These are phyloP conservation scores for Ageneiosus marmoratus DNA, from an alignment of 2,113 vertebrate genomes.

Conservation along the genomic window DNA sequence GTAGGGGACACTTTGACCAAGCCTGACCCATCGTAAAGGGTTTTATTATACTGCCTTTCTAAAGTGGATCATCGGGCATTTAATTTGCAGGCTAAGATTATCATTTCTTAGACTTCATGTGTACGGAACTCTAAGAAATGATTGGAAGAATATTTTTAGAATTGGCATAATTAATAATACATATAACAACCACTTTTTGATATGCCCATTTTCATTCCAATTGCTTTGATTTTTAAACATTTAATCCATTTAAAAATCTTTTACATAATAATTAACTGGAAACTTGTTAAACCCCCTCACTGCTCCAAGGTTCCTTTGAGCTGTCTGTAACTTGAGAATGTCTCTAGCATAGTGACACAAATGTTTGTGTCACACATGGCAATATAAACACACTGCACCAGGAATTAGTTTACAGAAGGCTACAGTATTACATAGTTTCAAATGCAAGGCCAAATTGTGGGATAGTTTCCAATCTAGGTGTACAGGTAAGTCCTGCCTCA, in stretches of 20 bases:
- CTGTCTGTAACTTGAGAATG: background rate
- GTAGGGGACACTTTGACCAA: constrained; percentile 10
- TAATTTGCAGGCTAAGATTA: background rate
- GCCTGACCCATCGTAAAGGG: constrained; percentile 16
- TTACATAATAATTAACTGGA: background rate
- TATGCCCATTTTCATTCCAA: background rate
- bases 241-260: background rate
- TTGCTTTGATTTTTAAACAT: background rate
- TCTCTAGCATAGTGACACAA: background rate
- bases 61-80: constrained; percentile 2
- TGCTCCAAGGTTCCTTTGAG: background rate
- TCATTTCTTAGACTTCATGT: background rate
- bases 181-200: background rate
- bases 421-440: background rate
- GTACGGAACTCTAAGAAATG: too few species aligned
- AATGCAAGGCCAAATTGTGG: background rate
- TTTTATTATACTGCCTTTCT: constrained; percentile 44
- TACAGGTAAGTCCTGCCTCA: background rate
- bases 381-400: background rate
- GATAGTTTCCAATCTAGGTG: background rate
- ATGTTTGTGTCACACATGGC: background rate
- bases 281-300: background rate
- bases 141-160: background rate
- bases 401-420: background rate
- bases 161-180: background rate